Conservation (phyloP, 2,888 invertebrate species). For the Orgyia antiqua region DNA sequence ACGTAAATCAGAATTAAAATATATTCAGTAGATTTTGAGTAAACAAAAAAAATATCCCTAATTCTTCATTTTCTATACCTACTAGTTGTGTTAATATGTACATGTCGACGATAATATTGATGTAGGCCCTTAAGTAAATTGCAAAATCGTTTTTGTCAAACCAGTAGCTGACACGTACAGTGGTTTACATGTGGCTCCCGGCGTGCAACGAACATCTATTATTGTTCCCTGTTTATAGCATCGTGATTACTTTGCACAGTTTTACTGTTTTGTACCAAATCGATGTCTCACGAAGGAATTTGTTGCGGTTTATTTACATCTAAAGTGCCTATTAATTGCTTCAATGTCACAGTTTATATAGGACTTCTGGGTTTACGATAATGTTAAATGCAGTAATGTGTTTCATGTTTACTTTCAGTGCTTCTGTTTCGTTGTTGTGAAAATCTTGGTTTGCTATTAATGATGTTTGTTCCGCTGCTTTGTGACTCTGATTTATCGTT, state of each 20-base stretch:
- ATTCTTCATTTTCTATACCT: too few species aligned
- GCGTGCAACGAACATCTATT: conserved; percentile 51
- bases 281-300: conserved; percentile 41
- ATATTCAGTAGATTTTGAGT: too few species aligned
- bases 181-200: conserved; percentile 47
- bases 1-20: too few species aligned
- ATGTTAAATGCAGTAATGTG: conserved; percentile 14
- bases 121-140: conserved; percentile 34
- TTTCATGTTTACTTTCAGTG: conserved; percentile 3
- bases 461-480: too few species aligned
- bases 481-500: too few species aligned
- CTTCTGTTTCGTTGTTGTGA: too few species aligned
- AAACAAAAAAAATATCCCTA: too few species aligned
- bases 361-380: conserved; percentile 20
- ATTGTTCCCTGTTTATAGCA: conserved; percentile 52
- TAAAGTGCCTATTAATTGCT: conserved; percentile 45
- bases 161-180: conserved; percentile 34
- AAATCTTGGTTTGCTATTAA: too few species aligned
- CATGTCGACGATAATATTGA: too few species aligned
- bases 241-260: conserved; percentile 52
- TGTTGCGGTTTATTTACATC: conserved; percentile 43
- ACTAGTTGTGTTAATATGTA: too few species aligned
- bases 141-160: conserved; percentile 31
- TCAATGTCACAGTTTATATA: conserved; percentile 24
- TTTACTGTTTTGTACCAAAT: conserved; percentile 33